These are phyloP conservation scores for Anaspis maculata DNA, from an alignment of 2,888 invertebrate species.

Conservation along the genomic window DNA sequence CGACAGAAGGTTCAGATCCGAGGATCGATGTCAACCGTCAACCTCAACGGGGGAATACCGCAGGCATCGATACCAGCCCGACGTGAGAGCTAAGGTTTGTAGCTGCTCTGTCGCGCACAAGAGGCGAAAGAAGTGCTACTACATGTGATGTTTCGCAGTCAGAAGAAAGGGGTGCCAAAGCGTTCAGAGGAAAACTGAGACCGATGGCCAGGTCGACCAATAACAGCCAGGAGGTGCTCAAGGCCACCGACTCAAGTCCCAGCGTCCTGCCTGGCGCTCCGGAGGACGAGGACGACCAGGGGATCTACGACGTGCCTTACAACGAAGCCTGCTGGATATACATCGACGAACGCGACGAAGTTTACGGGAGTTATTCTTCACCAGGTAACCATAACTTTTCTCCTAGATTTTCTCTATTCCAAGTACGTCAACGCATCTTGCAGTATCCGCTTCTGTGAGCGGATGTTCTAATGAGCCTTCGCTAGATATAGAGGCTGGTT, in stretches of 20 bases:
- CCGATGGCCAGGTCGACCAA: conserved; percentile 64
- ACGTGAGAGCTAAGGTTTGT: conserved; percentile 77
- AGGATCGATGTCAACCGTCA: conserved; percentile 71
- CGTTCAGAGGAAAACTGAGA: conserved; percentile 44
- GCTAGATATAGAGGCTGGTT: too few relatives aligned
- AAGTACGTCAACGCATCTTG: too few relatives aligned
- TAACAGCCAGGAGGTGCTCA: conserved; percentile 58
- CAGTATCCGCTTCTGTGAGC: too few relatives aligned
- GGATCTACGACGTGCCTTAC: conserved; percentile 69
- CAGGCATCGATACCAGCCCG: conserved; percentile 58
- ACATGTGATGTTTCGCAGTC: conserved; percentile 41
- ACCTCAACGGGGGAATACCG: neutral
- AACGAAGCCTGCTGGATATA: conserved; percentile 66
- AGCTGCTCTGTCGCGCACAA: conserved; percentile 9
- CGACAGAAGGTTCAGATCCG: conserved; percentile 58
- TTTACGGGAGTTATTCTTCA: conserved; percentile 32
- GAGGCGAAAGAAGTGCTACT: neutral
- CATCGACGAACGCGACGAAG: conserved; percentile 64
- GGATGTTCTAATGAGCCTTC: too few relatives aligned
- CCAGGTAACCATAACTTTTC: conserved; percentile 13
- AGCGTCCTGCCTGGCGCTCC: conserved; percentile 45
- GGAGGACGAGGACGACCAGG: conserved; percentile 58
- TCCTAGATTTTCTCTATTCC: neutral
- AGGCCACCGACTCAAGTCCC: conserved; percentile 58
- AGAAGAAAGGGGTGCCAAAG: conserved; percentile 63